Base-by-base conservation (phyloP, 2,888 invertebrate species). In the Rhingia rostrata region DNA sequence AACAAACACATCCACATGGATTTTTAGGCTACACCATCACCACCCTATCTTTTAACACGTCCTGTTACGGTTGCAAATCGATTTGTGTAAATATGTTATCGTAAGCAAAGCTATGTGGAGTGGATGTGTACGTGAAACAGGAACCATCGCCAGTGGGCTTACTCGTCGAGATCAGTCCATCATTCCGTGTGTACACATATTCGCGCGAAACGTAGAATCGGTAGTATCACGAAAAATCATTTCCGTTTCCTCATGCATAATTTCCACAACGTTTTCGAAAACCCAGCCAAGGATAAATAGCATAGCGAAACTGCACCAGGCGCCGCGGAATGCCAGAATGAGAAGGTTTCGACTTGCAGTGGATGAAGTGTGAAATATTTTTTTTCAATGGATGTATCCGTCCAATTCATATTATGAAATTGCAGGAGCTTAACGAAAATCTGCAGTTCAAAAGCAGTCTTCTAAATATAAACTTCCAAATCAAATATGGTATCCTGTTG, bases 161-260 rank as follows among this genome's bases (percentile, higher is more conserved):
- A 33, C 33, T 12, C 12, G 35, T 30, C 9, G 33, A 37, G 14
- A 35, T 41, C 33, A 43, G 33, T 10, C 61, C 22, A 12, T 12
- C 41, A 56, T 60, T 45, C 10, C 49, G 14, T 35, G 51, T 49
- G n/a, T 51, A 61, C 54, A 63, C 51, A 37, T 14, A 41, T 39
- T 49, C 7, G 10, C 61, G 39, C 60, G 41, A 39, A 53, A 69
- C 51, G 79, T 73, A 73, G 73, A 69, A 79, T 83, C 69, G 83
- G 56, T 43, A 39, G 33, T 45, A 72, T 74, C 79, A 49, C 35
- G 84, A 64, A 66, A 84, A 80, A 84, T 84, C 80, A 84, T 84
- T 84, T 84, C 80, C 74, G 80, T 74, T 84, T 80, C 80, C 80
- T 80, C 80, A 64, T 84, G 80, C 84, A 84, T 84, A 84, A 84